Base-by-base conservation (phyloP, 2,888 invertebrate genomes). In the Chrysotoxum bicinctum region DNA sequence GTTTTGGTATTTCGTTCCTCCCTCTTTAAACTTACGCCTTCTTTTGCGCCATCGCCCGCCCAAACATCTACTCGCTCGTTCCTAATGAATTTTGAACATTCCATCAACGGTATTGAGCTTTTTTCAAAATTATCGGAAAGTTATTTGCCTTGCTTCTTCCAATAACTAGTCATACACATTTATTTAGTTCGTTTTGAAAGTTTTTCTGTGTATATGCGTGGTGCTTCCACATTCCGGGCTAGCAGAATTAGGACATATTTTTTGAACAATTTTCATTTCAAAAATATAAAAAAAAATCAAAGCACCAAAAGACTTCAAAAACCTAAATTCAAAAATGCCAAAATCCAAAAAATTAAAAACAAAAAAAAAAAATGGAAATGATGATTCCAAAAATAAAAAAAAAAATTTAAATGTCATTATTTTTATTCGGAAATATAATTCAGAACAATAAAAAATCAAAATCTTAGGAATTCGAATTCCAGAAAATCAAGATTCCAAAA, bases 11-110 rank as follows among this genome's bases (percentile, higher is more conserved):
- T 66, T 30, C n/a, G 32, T 48, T 19, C 14, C 14, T 30, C 16
- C 26, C 64, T 30, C 6, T 52, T 54, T 5, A 30, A 32, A 30
- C 54, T 30, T 30, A 10, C 30, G n/a, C 54, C 16, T 54, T 16
- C 16, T 16, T 43, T 43, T 16, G n/a, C 16, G 0, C 43, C 43
- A 16, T 16, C 21, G 12, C 6, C 21, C 19, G 14, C 21, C 14
- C 12, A 48, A n/a, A 48, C 10, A 21, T 4, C 19, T 21, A 14
- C 10, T 21, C 10, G 2, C 54, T 32, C 16, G 6, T 26, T 64
- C 50, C 84, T 84, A 79, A 84, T 84, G 84, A 84, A 79, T 84
- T 84, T 84, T 75, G 75, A 84, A 75, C 79, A 75, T 84, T 84
- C 72, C 84, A 84, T 84, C 84, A 84, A 80, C 75, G 70, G 75